Evolutionary conservation across 92 coral and sea anemone species (phyloP), one percentile per base, ranked within the genome.

Genomic region (Palythoa grandis): DNA sequence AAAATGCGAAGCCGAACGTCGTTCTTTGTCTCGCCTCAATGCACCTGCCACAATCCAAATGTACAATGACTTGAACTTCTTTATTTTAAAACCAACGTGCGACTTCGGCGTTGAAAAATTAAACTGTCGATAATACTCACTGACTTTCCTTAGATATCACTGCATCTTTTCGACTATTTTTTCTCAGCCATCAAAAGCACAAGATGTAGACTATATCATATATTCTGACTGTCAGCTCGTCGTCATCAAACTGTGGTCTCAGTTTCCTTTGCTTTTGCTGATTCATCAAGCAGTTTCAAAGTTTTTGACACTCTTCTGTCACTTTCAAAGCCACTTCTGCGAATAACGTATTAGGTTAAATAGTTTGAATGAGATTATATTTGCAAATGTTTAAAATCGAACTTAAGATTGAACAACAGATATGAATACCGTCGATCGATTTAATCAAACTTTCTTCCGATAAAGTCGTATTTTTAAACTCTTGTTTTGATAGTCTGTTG

Each of bases 241-340:
- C 37, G 65, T 39, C 82, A 24, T 25, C 52, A 29, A 35, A 73
- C 8, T 48, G 16, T 17, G 48, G 40, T 72, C 23, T 57, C 38
- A 63, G 20, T n/a, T 79, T 37, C 57, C 70, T 78, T 57, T 58
- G 13, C 70, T 63, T 78, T 39, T 35, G 11, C 19, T 13, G 20
- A 61, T 10, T 17, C 56, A 52, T 78, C 29, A 61, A 39, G 38
- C 16, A 29, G 35, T 65, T 79, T 25, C 0, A 7, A 79, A 65
- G n/a, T 22, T 16, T 79, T 22, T 65, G 74, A 79, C 73, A 65
- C 17, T 57, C 15, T 52, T 37, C 70, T 61, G 83, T 78, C 83
- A 37, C 35, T 35, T 19, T 23, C 1, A 77, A 60, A 38, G 72
- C 29, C 37, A 60, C 2, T 60, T 29, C 11, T 47, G 29, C 7